Conservation (phyloP, 2,888 invertebrate genomes). For the Quadroppia sp. region DNA sequence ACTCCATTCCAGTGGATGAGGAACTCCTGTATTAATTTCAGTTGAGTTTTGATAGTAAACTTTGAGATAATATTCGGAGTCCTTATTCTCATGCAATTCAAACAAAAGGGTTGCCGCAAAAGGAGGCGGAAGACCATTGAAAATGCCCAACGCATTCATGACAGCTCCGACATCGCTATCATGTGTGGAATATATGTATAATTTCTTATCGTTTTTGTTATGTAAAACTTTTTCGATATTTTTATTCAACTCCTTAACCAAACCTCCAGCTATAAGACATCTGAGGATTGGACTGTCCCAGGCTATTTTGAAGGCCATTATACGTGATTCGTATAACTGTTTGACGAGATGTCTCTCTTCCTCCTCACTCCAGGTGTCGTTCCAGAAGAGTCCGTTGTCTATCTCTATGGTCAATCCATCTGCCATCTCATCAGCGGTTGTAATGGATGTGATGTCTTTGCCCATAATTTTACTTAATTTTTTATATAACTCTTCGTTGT, state of each 20-base stretch:
- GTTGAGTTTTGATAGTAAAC: conserved; percentile 19
- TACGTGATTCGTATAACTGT: not conserved
- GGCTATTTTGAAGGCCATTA: not conserved
- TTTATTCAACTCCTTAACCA: conserved; percentile 24
- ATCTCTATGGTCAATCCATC: not conserved
- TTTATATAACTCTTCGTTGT: not conserved
- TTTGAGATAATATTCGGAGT: not conserved
- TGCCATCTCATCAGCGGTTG: not conserved
- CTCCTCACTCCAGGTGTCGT: not conserved
- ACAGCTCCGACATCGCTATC: conserved; percentile 29
- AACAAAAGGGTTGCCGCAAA: conserved; percentile 38
- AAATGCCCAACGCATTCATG: conserved; percentile 31
- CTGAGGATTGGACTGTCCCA: conserved; percentile 2
- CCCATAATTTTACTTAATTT: conserved; percentile 6
- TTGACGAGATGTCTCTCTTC: not conserved
- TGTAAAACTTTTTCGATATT: conserved; percentile 6
- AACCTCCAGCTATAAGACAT: conserved; percentile 17
- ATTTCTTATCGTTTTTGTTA: conserved; percentile 3
- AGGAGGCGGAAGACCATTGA: conserved; percentile 19
- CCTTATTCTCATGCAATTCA: conserved; percentile 32
- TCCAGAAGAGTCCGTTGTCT: not conserved
- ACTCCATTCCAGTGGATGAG: not conserved
- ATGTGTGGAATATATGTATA: conserved; percentile 41
- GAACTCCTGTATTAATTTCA: not conserved
- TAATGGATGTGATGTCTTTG: not conserved